Evolutionary conservation across 2,797 vertebrate species (phyloP).

Genomic region (Esox masquinongy): DNA sequence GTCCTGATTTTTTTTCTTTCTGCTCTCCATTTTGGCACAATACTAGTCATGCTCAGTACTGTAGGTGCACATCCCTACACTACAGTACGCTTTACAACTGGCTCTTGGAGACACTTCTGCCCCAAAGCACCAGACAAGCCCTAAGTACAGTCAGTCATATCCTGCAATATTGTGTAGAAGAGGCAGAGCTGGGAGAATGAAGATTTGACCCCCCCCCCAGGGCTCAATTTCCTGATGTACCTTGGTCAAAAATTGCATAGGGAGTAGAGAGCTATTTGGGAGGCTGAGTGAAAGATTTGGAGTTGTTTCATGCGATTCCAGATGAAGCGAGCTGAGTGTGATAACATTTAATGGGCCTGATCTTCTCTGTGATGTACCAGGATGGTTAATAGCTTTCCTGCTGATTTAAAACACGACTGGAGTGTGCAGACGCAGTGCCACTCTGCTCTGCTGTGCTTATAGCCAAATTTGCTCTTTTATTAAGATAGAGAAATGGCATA

Average conservation of each 20-base stretch:
- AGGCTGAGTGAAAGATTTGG: not conserved
- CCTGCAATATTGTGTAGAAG: not conserved
- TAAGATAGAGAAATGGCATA: constrained; percentile 7
- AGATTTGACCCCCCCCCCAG: not conserved
- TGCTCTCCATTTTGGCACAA: not conserved
- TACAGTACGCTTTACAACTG: not conserved
- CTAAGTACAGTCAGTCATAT: not conserved
- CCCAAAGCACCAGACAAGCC: not conserved
- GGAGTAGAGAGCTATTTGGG: not conserved
- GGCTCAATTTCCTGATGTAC: not conserved
- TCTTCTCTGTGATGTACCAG: constrained; percentile 32
- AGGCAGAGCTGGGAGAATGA: not conserved
- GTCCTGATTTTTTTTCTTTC: not conserved
- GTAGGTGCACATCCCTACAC: no score
- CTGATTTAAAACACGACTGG: constrained; percentile 77
- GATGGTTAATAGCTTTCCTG: constrained; percentile 67
- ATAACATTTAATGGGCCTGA: constrained; percentile 43
- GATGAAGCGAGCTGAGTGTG: constrained; percentile 30
- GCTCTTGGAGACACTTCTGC: not conserved
- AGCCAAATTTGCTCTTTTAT: constrained; percentile 63
- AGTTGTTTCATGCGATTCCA: constrained; percentile 23
- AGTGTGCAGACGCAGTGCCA: constrained; percentile 69
- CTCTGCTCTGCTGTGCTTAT: constrained; percentile 26
- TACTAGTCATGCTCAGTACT: not conserved
- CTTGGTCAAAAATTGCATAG: not conserved